Percentiles rank a stretch among this genome's conserved stretches.
Conservation (phyloP, 2,113 vertebrate genomes). For the Climacteris rufus region DNA sequence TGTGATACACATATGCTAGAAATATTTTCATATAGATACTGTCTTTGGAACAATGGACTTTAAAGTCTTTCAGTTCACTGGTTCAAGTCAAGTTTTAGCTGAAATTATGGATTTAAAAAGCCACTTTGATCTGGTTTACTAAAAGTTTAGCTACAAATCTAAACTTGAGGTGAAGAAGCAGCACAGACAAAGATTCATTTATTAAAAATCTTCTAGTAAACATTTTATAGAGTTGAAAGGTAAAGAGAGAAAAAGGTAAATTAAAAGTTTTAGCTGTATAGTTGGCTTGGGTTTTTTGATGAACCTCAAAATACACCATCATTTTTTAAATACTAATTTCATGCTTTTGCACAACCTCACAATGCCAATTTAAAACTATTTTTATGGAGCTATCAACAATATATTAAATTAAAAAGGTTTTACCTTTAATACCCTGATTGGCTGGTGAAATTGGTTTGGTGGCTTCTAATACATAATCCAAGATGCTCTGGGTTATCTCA, state of each 20-base stretch:
- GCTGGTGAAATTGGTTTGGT: constrained; percentile 90
- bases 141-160: not conserved
- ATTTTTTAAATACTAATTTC: not conserved
- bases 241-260: not conserved
- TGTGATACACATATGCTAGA: not conserved
- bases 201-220: not conserved
- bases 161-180: not conserved
- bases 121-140: not conserved
- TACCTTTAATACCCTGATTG: constrained; percentile 94
- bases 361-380: not conserved
- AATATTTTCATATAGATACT: not conserved
- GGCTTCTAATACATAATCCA: constrained; percentile 92
- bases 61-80: not conserved
- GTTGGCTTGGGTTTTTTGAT: not conserved
- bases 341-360: not conserved
- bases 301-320: not conserved
- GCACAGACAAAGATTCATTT: not conserved
- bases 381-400: not conserved
- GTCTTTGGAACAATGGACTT: not conserved
- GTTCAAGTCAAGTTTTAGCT: not conserved
- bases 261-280: not conserved
- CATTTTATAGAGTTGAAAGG: not conserved
- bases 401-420: not conserved
- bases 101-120: not conserved
- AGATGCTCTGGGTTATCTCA: constrained; percentile 87